phyloP scores from a whole-genome alignment of 2,888 invertebrate genomes.

The Eristalis arbustorum region DNA sequence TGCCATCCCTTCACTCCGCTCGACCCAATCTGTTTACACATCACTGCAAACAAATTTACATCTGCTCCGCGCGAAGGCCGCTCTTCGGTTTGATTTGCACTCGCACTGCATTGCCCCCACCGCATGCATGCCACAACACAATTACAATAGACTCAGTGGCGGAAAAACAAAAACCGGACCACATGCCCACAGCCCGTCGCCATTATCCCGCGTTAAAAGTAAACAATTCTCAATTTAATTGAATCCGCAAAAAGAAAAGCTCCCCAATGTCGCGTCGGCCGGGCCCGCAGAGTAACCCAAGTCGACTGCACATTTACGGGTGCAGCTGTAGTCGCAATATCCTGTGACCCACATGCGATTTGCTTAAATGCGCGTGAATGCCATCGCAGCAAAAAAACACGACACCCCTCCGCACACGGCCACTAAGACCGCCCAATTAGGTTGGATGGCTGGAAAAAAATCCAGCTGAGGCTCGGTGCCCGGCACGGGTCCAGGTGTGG shows the following conservation, averaged over 20 bases:
- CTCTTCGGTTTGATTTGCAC: not conserved
- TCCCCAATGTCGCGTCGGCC: not conserved
- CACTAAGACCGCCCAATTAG: constrained; percentile 13
- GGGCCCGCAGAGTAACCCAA: constrained; percentile 21
- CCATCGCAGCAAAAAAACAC: not conserved
- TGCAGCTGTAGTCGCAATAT: constrained; percentile 62
- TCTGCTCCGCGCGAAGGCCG: not conserved
- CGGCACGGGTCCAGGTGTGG: not conserved
- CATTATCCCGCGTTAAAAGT: constrained; percentile 55
- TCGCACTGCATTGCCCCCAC: constrained; percentile 19
- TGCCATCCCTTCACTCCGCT: not conserved
- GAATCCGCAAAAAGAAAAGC: constrained; percentile 36
- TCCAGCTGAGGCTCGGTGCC: not conserved
- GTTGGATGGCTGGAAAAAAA: constrained; percentile 15
- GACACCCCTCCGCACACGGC: not conserved
- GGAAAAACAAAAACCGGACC: not conserved
- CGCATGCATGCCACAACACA: constrained; percentile 50
- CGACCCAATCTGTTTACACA: constrained; percentile 7
- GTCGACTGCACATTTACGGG: constrained; percentile 35
- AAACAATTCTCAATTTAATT: constrained; percentile 61
- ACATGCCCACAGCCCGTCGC: constrained; percentile 13
- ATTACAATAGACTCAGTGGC: constrained; percentile 19
- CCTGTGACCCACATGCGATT: constrained; percentile 65
- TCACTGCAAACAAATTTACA: constrained; percentile 8
- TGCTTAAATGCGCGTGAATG: constrained; percentile 35